Evolutionary conservation across 92 coral and sea anemone species (phyloP).

Genomic region (Epizoanthus scotinus): DNA sequence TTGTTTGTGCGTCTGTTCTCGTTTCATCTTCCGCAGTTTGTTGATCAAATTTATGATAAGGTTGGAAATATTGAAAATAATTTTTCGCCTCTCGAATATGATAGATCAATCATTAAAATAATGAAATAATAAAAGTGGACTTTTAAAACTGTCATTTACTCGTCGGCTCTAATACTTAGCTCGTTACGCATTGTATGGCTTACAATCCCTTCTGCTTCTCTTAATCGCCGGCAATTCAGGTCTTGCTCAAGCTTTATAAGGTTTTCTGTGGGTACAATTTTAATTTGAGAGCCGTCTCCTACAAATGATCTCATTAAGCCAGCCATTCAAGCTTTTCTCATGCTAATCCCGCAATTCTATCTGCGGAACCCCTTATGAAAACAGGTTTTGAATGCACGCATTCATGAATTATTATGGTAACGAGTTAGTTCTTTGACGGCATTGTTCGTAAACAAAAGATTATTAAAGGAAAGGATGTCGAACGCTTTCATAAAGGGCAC

Average conservation of each 20-base stretch:
- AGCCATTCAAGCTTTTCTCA: conserved; percentile 65
- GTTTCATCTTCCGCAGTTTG: conserved; percentile 92
- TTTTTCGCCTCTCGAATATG: conserved; percentile 76
- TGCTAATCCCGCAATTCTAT: conserved; percentile 64
- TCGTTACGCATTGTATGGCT: conserved; percentile 16
- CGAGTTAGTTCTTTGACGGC: conserved; percentile 68
- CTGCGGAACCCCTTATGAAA: conserved; percentile 82
- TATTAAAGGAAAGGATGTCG: conserved; percentile 87
- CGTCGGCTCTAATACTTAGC: conserved; percentile 5
- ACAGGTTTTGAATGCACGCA: conserved; percentile 75
- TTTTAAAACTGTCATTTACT: conserved; percentile 67
- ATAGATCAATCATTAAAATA: conserved; percentile 72
- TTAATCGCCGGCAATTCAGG: conserved; percentile 43
- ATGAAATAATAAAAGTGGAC: conserved; percentile 59
- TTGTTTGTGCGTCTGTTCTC: conserved; percentile 59
- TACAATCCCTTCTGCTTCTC: conserved; percentile 2
- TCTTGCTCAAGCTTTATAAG: conserved; percentile 41
- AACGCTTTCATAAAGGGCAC: conserved; percentile 85
- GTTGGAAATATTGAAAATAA: conserved; percentile 78
- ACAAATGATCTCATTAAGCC: conserved; percentile 80
- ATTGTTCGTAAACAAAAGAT: conserved; percentile 94
- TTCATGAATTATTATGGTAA: conserved; percentile 87
- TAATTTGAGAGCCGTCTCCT: conserved; percentile 69
- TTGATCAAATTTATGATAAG: conserved; percentile 84
- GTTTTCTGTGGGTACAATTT: conserved; percentile 69